phyloP scores from a whole-genome alignment of 2,113 vertebrate species.

The Halichoerus grypus region DNA sequence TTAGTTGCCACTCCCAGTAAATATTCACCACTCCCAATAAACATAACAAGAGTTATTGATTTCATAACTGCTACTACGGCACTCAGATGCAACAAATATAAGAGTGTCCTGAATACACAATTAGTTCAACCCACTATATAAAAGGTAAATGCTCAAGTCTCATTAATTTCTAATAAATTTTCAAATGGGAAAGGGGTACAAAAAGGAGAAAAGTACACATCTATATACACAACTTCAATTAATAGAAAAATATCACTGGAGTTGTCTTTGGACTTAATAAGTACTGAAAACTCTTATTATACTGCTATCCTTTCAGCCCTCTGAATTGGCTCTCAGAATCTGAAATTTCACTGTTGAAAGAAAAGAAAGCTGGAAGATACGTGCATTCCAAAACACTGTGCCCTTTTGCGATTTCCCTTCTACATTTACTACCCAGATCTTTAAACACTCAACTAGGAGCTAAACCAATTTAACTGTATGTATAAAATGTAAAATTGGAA shows the following conservation, averaged over 20 bases:
- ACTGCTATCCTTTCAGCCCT: neutral
- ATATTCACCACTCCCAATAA: neutral
- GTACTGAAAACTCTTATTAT: neutral
- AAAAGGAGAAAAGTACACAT: neutral
- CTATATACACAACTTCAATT: neutral
- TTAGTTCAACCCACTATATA: neutral
- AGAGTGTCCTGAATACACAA: neutral
- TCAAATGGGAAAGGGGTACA: neutral
- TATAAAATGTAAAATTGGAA: conserved; percentile 63
- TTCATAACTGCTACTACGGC: neutral
- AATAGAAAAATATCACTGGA: conserved; percentile 18
- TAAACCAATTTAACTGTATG: neutral
- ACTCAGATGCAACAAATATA: neutral
- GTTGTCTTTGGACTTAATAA: neutral
- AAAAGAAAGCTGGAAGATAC: conserved; percentile 42
- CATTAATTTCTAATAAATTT: neutral
- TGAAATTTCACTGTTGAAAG: conserved; percentile 12
- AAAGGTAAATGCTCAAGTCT: neutral
- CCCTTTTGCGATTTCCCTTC: conserved; percentile 23
- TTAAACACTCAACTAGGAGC: conserved; percentile 46
- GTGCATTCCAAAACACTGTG: conserved; percentile 2
- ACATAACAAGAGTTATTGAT: neutral
- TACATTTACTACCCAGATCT: neutral
- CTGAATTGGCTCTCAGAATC: neutral
- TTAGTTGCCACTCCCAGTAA: neutral